phyloP scores from a whole-genome alignment of 2,113 vertebrate species.

The Syrmaticus mikado region DNA sequence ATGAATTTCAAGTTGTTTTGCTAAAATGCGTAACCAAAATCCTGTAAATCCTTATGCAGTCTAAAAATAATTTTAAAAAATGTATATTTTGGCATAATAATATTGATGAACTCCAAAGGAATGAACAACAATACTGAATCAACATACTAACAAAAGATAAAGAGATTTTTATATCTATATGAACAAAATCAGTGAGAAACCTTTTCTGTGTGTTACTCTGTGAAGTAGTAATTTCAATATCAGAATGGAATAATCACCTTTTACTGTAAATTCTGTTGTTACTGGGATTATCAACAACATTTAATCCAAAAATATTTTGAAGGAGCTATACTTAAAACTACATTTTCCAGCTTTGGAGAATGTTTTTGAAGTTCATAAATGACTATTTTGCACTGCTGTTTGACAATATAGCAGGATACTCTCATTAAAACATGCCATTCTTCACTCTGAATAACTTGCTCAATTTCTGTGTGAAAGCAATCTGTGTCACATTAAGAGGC shows the following conservation, averaged over 20 bases:
- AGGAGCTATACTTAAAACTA: neutral
- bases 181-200: neutral
- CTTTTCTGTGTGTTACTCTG: neutral
- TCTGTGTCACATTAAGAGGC: neutral
- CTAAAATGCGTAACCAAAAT: neutral
- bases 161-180: neutral
- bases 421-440: neutral
- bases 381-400: neutral
- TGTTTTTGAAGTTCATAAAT: neutral
- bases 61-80: neutral
- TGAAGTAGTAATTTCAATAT: neutral
- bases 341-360: neutral
- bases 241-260: neutral
- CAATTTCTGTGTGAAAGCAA: neutral
- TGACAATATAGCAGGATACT: neutral
- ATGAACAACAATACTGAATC: neutral
- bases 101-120: neutral
- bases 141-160: neutral
- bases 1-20: neutral
- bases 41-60: neutral
- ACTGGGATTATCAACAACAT: neutral
- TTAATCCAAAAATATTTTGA: neutral
- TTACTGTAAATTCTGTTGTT: neutral
- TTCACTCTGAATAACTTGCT: neutral
- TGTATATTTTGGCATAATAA: neutral